These are phyloP conservation scores for Glaucomys volans DNA, from an alignment of 2,113 vertebrate genomes.

Conservation along the genomic window DNA sequence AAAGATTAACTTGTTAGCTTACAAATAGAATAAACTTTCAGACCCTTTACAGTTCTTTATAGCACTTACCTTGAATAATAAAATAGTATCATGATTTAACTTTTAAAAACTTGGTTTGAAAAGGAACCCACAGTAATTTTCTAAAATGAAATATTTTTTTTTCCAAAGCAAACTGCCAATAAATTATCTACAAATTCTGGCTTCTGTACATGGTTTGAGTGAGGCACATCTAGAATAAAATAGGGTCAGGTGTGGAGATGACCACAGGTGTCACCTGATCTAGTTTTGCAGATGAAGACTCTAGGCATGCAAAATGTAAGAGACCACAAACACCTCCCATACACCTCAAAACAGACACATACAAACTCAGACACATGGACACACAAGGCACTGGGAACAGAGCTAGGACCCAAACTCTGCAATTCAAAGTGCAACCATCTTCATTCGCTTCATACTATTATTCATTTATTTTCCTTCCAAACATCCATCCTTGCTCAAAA, in stretches of 20 bases:
- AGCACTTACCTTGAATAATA: too few relatives aligned
- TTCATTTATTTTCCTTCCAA: slow-evolving; percentile 52
- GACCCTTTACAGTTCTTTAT: too few relatives aligned
- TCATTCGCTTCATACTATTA: slow-evolving; percentile 1
- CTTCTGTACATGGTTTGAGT: background rate
- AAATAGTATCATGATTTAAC: too few relatives aligned
- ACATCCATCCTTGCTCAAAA: slow-evolving; percentile 36
- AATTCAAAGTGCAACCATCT: background rate
- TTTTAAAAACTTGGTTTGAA: background rate
- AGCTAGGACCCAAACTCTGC: background rate
- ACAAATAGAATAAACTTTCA: too few relatives aligned
- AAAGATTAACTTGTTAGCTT: too few relatives aligned
- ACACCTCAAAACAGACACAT: background rate
- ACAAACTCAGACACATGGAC: background rate
- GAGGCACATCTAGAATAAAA: slow-evolving; percentile 29
- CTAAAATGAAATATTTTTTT: slow-evolving; percentile 19
- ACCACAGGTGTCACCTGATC: background rate
- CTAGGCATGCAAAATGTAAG: slow-evolving; percentile 20
- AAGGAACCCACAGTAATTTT: background rate
- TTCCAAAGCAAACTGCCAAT: slow-evolving; percentile 8
- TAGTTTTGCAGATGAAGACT: slow-evolving; percentile 46
- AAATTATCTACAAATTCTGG: slow-evolving; percentile 5
- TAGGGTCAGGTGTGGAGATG: background rate
- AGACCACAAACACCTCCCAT: background rate
- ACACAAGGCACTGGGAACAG: background rate